Evolutionary conservation across 2,113 vertebrate genomes (phyloP), one percentile per base, ranked within the genome.

Genomic region (Meleagris gallopavo): DNA sequence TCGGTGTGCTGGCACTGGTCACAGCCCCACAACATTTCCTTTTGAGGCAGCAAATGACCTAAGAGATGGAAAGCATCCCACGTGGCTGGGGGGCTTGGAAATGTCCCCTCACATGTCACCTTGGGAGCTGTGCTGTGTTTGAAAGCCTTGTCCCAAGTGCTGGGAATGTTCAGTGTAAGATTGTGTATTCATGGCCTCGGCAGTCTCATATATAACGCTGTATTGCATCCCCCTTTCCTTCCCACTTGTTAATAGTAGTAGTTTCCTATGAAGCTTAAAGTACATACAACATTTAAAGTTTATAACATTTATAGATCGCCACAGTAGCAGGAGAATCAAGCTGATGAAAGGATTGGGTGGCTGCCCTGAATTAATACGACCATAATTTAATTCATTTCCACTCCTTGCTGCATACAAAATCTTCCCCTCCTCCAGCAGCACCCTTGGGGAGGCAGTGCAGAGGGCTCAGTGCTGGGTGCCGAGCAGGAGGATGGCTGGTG

Each of bases 311-410:
- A 94, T 93, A 88, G 88, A 95, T 95, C 86, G 83, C 89, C 88
- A 43, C 69, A 48, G 90, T 65, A 93, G 93, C 83, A 86, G 72
- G 66, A 95, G 89, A 97, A 91, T 95, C 88, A 90, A 91, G 88
- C 91, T 96, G 95, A 96, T 97, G 95, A 96, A 95, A 90, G 96
- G 91, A 91, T 95, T 97, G 91, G 95, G 93, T 86, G 61, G 86
- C 14, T 96, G 93, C 94, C 91, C 94, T 93, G 92, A 93, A 91
- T 96, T 96, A 96, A 94, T 95, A 94, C 1, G 40, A 17, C 73
- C 48, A 30, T 95, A 95, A 95, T 91, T 90, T 95, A 93, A 97
- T 95, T 95, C 89, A 93, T 96, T 95, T 91, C 89, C 83, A 91
- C 79, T 91, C 80, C 88, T 76, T 75, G 52, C 91, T 86, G 61